These are phyloP conservation scores for Sclerodermus sp. DNA, from an alignment of 2,888 invertebrate genomes.

Conservation along the genomic window DNA sequence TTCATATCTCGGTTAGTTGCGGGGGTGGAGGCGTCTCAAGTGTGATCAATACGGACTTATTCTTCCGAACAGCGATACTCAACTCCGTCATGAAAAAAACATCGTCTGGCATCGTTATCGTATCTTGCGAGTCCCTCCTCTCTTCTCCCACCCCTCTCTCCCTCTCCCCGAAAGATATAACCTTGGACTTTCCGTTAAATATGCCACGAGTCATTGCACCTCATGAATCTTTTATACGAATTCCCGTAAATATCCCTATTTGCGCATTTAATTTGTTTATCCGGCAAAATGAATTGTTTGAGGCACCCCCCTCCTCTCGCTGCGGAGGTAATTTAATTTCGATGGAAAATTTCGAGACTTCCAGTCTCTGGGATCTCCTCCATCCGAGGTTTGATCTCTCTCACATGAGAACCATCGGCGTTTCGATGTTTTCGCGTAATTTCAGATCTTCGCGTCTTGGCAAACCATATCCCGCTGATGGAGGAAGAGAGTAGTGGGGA, in stretches of 20 bases:
- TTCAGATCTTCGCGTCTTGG: conserved; percentile 42
- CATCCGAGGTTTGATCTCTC: background rate
- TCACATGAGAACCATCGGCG: conserved; percentile 40
- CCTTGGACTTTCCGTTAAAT: no score
- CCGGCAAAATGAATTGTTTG: no score
- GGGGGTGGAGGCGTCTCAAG: conserved; percentile 39
- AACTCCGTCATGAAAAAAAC: conserved; percentile 24
- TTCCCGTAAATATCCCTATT: no score
- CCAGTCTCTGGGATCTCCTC: background rate
- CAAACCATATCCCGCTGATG: conserved; percentile 32
- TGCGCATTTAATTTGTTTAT: no score
- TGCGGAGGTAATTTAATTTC: no score
- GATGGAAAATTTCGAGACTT: background rate
- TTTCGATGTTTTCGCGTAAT: conserved; percentile 40
- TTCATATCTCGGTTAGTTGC: conserved; percentile 45
- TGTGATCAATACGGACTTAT: conserved; percentile 50
- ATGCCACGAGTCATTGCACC: no score
- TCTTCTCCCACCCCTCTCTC: background rate
- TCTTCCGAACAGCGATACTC: conserved; percentile 50
- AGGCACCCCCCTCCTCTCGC: no score
- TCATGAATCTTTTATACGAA: no score
- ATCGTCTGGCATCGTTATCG: background rate
- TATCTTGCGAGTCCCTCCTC: background rate
- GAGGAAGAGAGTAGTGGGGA: conserved; percentile 10
- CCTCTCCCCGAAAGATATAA: background rate